Evolutionary conservation across 2,888 invertebrate species (phyloP).

Genomic region (Agrilus biguttatus): DNA sequence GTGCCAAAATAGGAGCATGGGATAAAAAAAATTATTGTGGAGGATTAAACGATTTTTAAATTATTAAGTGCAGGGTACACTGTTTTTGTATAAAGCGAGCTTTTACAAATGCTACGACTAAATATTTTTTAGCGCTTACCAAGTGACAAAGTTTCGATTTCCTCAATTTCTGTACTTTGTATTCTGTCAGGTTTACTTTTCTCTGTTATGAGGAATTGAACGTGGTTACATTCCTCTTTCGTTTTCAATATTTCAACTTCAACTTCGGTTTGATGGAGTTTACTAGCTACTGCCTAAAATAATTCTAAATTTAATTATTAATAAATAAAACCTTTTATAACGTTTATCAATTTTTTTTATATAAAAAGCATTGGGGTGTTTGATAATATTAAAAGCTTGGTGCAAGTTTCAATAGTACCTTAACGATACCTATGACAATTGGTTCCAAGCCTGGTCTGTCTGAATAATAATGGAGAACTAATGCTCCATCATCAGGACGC

Average conservation of each 20-base stretch:
- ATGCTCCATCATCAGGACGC: conserved; percentile 71
- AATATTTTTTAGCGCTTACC: conserved; percentile 32
- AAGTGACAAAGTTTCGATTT: conserved; percentile 55
- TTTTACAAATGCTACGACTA: too few relatives aligned
- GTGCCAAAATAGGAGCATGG: too few relatives aligned
- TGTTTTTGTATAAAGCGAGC: too few relatives aligned
- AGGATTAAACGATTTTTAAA: too few relatives aligned
- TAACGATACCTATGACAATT: conserved; percentile 94
- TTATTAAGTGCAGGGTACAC: too few relatives aligned
- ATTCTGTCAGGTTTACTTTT: conserved; percentile 52
- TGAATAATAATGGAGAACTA: conserved; percentile 90
- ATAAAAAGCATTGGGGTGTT: too few relatives aligned
- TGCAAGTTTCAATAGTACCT: conserved; percentile 39
- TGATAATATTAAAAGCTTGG: too few relatives aligned
- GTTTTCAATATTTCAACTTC: conserved; percentile 81
- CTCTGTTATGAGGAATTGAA: conserved; percentile 84
- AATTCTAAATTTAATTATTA: background rate
- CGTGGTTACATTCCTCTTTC: conserved; percentile 79
- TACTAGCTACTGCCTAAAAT: conserved; percentile 77
- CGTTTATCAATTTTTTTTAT: too few relatives aligned
- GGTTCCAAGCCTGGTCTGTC: conserved; percentile 87
- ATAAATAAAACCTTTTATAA: too few relatives aligned
- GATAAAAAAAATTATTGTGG: too few relatives aligned
- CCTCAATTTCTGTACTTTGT: conserved; percentile 53
- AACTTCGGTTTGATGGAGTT: conserved; percentile 84